Base-by-base conservation (phyloP, 2,888 invertebrate genomes). In the Tetropium fuscum region DNA sequence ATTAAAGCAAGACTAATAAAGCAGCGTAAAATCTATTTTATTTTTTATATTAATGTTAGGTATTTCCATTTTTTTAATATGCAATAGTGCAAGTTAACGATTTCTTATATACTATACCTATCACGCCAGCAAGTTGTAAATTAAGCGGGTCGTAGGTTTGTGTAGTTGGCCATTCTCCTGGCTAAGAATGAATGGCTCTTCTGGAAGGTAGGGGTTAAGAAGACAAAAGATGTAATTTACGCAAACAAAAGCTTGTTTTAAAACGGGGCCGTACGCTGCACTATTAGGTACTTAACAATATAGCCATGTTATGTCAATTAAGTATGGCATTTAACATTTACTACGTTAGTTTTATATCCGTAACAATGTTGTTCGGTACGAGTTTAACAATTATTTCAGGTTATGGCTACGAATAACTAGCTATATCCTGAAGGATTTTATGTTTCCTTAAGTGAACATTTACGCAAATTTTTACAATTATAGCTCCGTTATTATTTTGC, bases 251-350 rank as follows among this genome's bases (percentile, higher is more conserved):
- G 48, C 48, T 22, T 22, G 48, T 48, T 48, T 19, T 36, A 36
- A 48, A 36, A 16, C 10, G 6, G n/a, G 22, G 27, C 44, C 13
- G 16, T 16, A 27, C n/a, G 44, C 44, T 44, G 16, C 27, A 27
- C 48, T 48, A 48, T 48, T 48, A 36, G 48, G 32, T 36, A 11
- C 36, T 36, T 36, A 48, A 36, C 48, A 20, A 36, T 48, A 48
- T 36, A 48, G 36, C 48, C 48, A 22, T 48, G 48, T 48, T 48
- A 36, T 48, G 48, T 48, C 48, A 48, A 48, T 48, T 48, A 48
- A 36, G 13, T 13, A 22, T 48, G 48, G 48, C 48, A 48, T 22
- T 48, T 48, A 48, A 48, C 48, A 48, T 48, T 48, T 20, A 36
- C 48, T 34, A 36, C 48, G 36, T 36, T 19, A 36, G 48, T 34